phyloP scores from a whole-genome alignment of 2,797 vertebrate species.

The Lepidocolaptes lacrymiger region DNA sequence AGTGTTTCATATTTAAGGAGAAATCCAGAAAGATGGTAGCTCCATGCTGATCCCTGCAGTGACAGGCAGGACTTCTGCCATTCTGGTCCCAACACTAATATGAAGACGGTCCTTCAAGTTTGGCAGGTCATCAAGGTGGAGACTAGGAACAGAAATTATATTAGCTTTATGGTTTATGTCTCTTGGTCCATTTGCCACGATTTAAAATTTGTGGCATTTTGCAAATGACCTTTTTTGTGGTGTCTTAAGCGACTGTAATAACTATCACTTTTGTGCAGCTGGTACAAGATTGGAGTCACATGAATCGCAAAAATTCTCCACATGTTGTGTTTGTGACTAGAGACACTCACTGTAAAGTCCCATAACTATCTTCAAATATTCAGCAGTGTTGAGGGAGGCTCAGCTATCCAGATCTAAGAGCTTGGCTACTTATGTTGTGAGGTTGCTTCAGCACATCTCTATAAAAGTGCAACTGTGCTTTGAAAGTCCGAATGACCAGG shows the following conservation, averaged over 20 bases:
- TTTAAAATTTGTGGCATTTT: not conserved
- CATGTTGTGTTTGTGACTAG: accelerated
- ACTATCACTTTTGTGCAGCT: not conserved
- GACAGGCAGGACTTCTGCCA: not conserved
- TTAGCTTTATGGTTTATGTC: not conserved
- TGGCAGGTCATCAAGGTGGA: not conserved
- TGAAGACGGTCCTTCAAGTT: not conserved
- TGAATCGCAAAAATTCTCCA: not conserved
- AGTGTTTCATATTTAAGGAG: not conserved
- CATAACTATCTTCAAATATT: not conserved
- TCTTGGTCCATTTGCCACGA: not conserved
- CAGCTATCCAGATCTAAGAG: not conserved
- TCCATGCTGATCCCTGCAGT: accelerated
- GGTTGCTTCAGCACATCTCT: not conserved
- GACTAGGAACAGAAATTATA: not conserved
- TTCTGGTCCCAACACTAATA: not conserved
- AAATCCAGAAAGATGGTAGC: not conserved
- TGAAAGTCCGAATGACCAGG: not conserved
- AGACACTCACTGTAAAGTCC: not conserved
- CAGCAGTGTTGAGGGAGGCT: not conserved
- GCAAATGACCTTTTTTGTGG: not conserved
- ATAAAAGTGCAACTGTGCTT: not conserved
- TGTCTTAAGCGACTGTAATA: not conserved
- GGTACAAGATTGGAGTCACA: not conserved
- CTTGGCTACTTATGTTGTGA: not conserved